phyloP scores from a whole-genome alignment of 2,797 vertebrate genomes.

The Balearica regulorum region DNA sequence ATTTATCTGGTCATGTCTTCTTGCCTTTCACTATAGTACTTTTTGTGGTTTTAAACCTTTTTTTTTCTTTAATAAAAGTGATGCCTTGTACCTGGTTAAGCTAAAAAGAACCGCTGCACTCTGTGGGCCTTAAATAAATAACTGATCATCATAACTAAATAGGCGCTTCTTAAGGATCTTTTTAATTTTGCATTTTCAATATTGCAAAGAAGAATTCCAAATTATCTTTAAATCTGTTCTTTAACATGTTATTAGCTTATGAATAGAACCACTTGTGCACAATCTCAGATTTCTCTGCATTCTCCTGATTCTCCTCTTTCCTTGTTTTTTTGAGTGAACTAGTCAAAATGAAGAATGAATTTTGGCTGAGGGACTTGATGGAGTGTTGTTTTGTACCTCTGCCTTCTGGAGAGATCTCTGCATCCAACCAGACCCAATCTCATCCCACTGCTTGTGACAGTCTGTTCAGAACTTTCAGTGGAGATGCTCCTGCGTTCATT shows the following conservation, averaged over 20 bases:
- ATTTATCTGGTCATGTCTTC: conserved; percentile 40
- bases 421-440: background rate
- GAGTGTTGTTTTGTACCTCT: background rate
- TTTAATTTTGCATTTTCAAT: background rate
- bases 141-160: background rate
- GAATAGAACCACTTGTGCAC: background rate
- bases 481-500: background rate
- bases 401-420: background rate
- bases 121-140: background rate
- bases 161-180: background rate
- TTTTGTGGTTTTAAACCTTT: conserved; percentile 6
- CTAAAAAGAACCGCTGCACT: background rate
- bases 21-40: conserved; percentile 7
- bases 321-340: background rate
- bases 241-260: background rate
- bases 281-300: background rate
- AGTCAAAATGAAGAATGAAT: background rate
- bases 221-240: background rate
- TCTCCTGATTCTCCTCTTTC: background rate
- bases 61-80: background rate
- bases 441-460: background rate
- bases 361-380: background rate
- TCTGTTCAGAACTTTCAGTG: background rate
- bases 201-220: background rate
- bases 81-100: background rate